These are phyloP conservation scores for Aurelia sp. DNA, from an alignment of 30 jellyfish, hydroid and myxozoan genomes.

Conservation along the genomic window DNA sequence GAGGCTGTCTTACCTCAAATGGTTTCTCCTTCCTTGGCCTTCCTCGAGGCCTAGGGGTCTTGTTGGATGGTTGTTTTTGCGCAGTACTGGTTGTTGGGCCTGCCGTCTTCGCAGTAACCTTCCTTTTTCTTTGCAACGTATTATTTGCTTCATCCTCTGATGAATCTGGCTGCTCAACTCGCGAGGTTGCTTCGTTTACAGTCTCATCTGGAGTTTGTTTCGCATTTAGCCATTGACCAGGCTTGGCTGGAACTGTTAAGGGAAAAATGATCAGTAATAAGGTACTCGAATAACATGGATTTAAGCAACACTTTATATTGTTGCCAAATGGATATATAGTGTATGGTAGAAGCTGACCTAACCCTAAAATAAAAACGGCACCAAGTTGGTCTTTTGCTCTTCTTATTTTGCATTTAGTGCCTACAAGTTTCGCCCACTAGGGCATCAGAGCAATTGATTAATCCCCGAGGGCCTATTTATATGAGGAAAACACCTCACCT, in stretches of 20 bases:
- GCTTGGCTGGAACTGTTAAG: conserved; percentile 10
- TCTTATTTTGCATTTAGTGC: no score
- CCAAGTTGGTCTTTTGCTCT: no score
- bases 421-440: no score
- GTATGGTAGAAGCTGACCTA: no score
- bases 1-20: conserved; percentile 16
- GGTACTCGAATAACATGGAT: no score
- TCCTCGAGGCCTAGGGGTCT: conserved; percentile 50
- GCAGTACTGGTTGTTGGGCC: neutral
- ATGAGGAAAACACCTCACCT: no score
- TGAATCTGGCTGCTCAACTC: conserved; percentile 42
- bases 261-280: neutral
- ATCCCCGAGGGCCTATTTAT: no score
- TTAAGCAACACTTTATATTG: no score
- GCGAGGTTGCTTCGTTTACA: conserved; percentile 5
- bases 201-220: conserved; percentile 6
- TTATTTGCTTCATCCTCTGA: conserved; percentile 58
- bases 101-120: neutral
- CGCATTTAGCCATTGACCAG: conserved; percentile 56
- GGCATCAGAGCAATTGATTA: no score
- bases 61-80: neutral
- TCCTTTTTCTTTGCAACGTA: conserved; percentile 44
- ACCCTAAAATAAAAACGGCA: no score
- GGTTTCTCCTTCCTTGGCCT: conserved; percentile 55
- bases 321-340: no score